phyloP scores from a whole-genome alignment of 2,797 vertebrate genomes.

The Rousettus madagascariensis region DNA sequence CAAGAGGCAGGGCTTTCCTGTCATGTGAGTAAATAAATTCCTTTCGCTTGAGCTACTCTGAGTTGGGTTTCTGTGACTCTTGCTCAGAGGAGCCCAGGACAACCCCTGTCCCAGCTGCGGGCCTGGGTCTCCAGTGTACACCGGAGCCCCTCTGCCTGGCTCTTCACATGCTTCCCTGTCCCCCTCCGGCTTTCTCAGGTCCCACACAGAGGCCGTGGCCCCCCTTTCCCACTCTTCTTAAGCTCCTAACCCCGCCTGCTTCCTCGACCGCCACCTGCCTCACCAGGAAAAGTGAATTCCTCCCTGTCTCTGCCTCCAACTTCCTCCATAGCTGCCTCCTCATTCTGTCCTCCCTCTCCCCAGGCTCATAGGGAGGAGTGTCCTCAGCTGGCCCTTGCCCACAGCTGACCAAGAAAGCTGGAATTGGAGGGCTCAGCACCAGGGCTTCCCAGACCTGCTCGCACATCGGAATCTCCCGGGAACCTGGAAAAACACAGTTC shows the following conservation, averaged over 20 bases:
- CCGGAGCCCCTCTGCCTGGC: background rate
- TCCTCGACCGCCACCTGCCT: background rate
- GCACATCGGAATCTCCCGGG: too few species aligned
- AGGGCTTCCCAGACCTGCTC: background rate
- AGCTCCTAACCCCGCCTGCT: background rate
- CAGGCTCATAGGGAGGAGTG: background rate
- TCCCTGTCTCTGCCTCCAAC: background rate
- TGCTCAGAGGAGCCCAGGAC: background rate
- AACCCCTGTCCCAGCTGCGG: background rate
- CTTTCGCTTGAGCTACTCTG: background rate
- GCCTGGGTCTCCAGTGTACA: background rate
- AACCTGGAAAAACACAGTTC: background rate
- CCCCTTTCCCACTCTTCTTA: background rate
- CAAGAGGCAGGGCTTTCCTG: background rate
- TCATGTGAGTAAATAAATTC: background rate
- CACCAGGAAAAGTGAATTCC: background rate
- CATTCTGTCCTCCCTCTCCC: background rate
- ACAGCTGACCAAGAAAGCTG: background rate
- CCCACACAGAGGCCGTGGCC: background rate
- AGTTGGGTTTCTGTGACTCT: background rate
- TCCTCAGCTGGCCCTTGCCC: background rate
- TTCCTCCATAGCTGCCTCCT: background rate
- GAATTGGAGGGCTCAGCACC: background rate
- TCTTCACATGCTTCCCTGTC: accelerated
- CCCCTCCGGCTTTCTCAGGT: background rate